Evolutionary conservation across 2,113 vertebrate genomes (phyloP).

Genomic region (Pantherophis guttatus): DNA sequence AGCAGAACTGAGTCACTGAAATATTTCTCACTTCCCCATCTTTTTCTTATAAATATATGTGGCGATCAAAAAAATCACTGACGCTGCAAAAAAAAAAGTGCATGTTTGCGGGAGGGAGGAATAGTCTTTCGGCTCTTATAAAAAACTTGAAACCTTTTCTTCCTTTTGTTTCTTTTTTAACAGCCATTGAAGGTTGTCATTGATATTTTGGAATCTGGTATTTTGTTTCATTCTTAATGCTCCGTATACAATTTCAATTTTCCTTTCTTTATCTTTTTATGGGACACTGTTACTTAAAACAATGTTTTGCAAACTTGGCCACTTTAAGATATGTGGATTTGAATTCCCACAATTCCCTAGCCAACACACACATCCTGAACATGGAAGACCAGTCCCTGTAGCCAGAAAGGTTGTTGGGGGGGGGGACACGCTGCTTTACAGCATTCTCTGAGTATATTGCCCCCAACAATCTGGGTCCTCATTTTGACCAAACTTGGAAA

Average conservation of each 20-base stretch:
- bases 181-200: background rate
- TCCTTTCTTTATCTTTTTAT: background rate
- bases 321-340: background rate
- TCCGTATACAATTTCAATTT: background rate
- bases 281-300: background rate
- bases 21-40: slow-evolving; percentile 25
- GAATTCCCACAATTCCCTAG: background rate
- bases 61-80: background rate
- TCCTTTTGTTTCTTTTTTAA: background rate
- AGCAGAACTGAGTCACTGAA: slow-evolving; percentile 19
- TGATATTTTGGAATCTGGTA: background rate
- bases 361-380: background rate
- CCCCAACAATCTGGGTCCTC: background rate
- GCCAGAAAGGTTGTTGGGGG: background rate
- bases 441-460: background rate
- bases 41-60: background rate
- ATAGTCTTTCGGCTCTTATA: background rate
- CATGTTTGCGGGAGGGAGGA: background rate
- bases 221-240: background rate
- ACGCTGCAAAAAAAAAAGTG: background rate
- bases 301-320: background rate
- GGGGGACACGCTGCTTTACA: background rate
- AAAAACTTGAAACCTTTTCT: background rate
- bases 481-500: background rate
- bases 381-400: background rate